Evolutionary conservation across 2,113 vertebrate species (phyloP).

Genomic region (Hippocampus abdominalis): DNA sequence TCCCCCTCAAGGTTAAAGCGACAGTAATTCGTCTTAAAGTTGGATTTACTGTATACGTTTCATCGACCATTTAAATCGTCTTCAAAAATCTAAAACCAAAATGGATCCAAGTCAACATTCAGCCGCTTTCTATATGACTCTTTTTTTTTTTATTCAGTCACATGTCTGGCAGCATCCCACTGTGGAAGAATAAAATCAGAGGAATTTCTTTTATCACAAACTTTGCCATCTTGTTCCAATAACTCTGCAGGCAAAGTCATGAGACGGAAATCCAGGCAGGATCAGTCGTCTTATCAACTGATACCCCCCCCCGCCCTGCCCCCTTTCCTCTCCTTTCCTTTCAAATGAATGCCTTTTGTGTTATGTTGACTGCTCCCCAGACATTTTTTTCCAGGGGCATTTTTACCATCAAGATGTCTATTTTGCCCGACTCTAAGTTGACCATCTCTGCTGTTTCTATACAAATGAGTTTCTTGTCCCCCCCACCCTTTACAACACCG

Average conservation of each 20-base stretch:
- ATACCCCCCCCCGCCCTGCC: conserved; percentile 37
- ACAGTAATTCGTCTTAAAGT: not conserved
- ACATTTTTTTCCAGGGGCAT: conserved; percentile 9
- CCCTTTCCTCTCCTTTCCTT: conserved; percentile 6
- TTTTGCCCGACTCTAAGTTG: not conserved
- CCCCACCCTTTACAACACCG: not conserved
- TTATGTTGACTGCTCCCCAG: not conserved
- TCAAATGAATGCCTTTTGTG: conserved; percentile 6
- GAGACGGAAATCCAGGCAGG: conserved; percentile 57
- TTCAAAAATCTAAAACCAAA: not conserved
- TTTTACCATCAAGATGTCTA: not conserved
- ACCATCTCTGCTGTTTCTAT: not conserved
- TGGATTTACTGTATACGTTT: not conserved
- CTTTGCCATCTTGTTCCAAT: conserved; percentile 71
- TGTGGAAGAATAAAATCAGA: conserved; percentile 61
- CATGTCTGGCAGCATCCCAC: conserved; percentile 35
- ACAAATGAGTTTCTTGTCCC: not conserved
- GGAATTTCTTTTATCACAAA: conserved; percentile 67
- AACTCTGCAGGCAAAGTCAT: conserved; percentile 54
- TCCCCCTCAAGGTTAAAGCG: no score
- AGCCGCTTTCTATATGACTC: not conserved
- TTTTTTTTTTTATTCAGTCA: conserved; percentile 13
- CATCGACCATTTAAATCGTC: not conserved
- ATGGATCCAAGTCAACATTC: not conserved
- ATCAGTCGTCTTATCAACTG: conserved; percentile 66